Base-by-base conservation (phyloP, 2,888 invertebrate genomes). In the Drosophila acutilabella region DNA sequence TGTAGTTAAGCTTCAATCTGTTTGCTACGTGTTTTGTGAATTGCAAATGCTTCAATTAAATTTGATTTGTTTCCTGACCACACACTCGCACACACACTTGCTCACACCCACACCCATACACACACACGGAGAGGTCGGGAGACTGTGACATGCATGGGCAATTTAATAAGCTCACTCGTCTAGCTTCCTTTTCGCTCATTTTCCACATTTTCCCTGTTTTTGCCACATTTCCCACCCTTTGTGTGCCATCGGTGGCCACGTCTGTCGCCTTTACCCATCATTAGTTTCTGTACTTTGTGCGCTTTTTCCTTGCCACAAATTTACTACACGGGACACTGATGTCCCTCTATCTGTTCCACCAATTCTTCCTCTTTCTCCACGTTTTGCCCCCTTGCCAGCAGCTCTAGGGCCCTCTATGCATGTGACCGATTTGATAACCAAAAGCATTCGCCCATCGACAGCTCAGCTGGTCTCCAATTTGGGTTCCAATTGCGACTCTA, bases 251-350 rank as follows among this genome's bases (percentile, higher is more conserved):
- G n/a, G 13, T 16, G 50, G 14, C 30, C 47, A 42, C 18, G 40
- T 58, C 47, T 30, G 62, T 68, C 60, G 66, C 56, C 79, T 74
- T 87, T 74, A 81, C 85, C 81, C 82, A 64, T 84, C 82, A 83
- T 83, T 83, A 83, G 81, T 78, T 84, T 79, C 61, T 30, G 79
- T 74, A 76, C 74, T 87, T 83, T 87, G 86, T 76, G 79, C 79
- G 79, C 80, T 78, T 83, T 87, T 84, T 75, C 71, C 66, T 64
- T 44, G 78, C 79, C 87, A 59, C 82, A 83, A 82, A 86, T 86
- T 86, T 80, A 83, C 78, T 80, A 67, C 65, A 83, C 64, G 67
- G 48, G 36, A 61, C 54, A 58, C 20, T 45, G 56, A 51, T 53
- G 52, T 77, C 42, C 41, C 16, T 14, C 14, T 7, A 16, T 7